These are phyloP conservation scores for Cylindroiulus punctatus DNA, from an alignment of 2,888 invertebrate species.

Conservation along the genomic window DNA sequence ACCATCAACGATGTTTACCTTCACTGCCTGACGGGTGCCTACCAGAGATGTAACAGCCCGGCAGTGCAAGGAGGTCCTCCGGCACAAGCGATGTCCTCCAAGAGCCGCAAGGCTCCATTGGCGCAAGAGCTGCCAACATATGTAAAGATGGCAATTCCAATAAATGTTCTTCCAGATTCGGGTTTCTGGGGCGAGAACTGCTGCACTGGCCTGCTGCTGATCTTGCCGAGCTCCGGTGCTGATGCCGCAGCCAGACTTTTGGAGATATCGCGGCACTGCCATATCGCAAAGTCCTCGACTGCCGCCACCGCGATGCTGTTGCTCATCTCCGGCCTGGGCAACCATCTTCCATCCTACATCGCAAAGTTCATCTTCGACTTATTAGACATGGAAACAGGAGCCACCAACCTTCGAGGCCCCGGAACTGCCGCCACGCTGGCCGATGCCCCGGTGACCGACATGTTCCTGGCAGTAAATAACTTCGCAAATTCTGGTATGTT, in stretches of 20 bases:
- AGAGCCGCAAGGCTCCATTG: background rate
- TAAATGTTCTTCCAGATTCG: background rate
- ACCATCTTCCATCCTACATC: background rate
- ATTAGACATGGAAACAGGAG: background rate
- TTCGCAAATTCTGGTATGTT: background rate
- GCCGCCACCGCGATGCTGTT: background rate
- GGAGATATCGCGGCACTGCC: background rate
- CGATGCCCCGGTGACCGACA: background rate
- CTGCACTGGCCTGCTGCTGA: background rate
- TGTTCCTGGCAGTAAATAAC: background rate
- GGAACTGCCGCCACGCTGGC: background rate
- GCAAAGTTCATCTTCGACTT: background rate
- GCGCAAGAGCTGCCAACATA: background rate
- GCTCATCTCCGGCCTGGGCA: background rate
- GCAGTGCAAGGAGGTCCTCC: background rate
- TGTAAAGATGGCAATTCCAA: background rate
- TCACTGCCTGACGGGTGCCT: slow-evolving; percentile 4
- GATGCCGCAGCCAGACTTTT: background rate
- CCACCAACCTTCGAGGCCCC: background rate
- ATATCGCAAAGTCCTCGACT: background rate
- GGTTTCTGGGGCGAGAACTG: slow-evolving; percentile 10
- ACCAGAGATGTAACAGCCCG: background rate
- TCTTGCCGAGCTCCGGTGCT: background rate
- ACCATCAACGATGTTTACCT: slow-evolving; percentile 43
- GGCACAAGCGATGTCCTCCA: too few relatives aligned